phyloP scores from a whole-genome alignment of 2,113 vertebrate species.

The Muntiacus reevesi region DNA sequence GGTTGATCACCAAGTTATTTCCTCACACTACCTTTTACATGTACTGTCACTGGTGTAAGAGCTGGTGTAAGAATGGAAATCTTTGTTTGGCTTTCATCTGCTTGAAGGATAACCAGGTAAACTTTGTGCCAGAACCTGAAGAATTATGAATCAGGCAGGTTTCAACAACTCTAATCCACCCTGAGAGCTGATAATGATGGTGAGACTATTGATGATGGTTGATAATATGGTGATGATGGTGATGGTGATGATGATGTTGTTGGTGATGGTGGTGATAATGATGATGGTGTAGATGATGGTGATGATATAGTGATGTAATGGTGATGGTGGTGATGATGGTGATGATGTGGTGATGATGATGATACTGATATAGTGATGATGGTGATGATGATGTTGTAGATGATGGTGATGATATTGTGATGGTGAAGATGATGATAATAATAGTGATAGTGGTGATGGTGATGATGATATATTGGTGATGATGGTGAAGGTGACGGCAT shows the following conservation, averaged over 20 bases:
- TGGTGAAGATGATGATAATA: rapidly evolving
- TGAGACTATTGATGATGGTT: background rate
- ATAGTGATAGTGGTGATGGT: background rate
- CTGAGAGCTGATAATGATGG: too few species aligned
- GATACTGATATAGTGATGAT: background rate
- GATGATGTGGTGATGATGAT: background rate
- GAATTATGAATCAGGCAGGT: rapidly evolving
- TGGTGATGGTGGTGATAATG: rapidly evolving
- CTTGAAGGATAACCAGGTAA: background rate
- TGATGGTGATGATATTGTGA: rapidly evolving
- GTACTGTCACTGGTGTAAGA: background rate
- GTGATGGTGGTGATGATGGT: too few species aligned
- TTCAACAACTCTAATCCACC: too few species aligned
- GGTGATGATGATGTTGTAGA: rapidly evolving
- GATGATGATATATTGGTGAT: rapidly evolving
- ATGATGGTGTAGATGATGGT: background rate
- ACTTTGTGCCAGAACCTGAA: background rate
- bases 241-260: too few species aligned
- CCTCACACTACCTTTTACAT: background rate
- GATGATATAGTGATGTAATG: background rate
- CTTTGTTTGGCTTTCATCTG: background rate
- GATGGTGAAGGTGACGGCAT: too few species aligned
- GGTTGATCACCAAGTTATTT: background rate
- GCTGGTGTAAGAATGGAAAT: background rate
- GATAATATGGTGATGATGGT: too few species aligned